Conservation (phyloP, 2,888 invertebrate genomes). For the Tinea pellionella region DNA sequence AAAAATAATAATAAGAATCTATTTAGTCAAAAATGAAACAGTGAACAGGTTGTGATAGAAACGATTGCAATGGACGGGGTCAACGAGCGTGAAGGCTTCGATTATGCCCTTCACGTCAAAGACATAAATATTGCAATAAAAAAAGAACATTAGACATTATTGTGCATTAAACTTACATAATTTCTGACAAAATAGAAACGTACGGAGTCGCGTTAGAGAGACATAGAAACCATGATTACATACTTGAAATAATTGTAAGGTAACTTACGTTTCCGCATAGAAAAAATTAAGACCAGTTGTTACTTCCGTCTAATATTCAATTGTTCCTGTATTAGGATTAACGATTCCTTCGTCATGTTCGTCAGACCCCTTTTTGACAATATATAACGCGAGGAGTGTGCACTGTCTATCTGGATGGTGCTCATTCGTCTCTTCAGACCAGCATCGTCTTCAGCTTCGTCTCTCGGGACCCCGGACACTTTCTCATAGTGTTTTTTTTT, state of each 20-base stretch:
- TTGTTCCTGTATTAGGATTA: not conserved
- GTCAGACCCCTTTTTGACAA: too few relatives aligned
- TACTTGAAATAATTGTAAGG: constrained; percentile 7
- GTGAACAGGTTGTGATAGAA: not conserved
- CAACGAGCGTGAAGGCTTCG: constrained; percentile 41
- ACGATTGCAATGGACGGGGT: constrained; percentile 31
- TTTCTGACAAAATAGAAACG: not conserved
- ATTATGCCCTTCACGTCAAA: constrained; percentile 28
- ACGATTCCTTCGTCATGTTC: too few relatives aligned
- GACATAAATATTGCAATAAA: constrained; percentile 2
- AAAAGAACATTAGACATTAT: not conserved
- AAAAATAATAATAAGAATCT: too few relatives aligned
- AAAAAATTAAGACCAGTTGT: not conserved
- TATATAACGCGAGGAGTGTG: too few relatives aligned
- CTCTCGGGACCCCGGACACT: too few relatives aligned
- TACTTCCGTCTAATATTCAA: not conserved
- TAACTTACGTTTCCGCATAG: not conserved
- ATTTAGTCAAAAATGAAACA: not conserved
- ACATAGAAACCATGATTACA: not conserved
- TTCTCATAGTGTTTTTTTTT: too few relatives aligned
- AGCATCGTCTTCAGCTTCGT: too few relatives aligned
- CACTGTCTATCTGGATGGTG: too few relatives aligned
- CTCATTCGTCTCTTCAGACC: too few relatives aligned
- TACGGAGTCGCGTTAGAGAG: not conserved
- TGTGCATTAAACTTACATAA: not conserved